Percentiles rank a stretch among this genome's conserved stretches.
These are phyloP conservation scores for Xestobium rufovillosum DNA, from an alignment of 2,888 invertebrate species.

Conservation along the genomic window DNA sequence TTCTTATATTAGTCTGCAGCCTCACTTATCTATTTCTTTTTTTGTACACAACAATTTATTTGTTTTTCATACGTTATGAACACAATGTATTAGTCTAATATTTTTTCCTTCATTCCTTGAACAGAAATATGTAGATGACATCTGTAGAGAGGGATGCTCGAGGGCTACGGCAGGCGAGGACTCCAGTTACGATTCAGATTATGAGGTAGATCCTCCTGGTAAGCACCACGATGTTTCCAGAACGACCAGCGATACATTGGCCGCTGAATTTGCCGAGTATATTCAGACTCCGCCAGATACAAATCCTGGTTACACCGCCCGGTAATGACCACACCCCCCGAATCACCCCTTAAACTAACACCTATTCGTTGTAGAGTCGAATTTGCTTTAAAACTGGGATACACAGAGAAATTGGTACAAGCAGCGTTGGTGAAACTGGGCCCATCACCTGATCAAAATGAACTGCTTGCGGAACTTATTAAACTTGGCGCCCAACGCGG, in stretches of 20 bases:
- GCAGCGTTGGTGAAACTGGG: slow-evolving; percentile 80
- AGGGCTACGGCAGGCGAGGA: slow-evolving; percentile 59
- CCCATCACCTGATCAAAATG: slow-evolving; percentile 76
- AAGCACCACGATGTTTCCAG: slow-evolving; percentile 69
- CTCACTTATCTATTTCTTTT: no score
- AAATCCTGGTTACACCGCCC: slow-evolving; percentile 40
- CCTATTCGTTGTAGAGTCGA: slow-evolving; percentile 53
- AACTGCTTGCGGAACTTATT: slow-evolving; percentile 81
- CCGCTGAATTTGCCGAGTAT: slow-evolving; percentile 79
- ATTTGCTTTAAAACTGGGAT: slow-evolving; percentile 87
- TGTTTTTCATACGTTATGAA: no score
- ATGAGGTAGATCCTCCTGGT: slow-evolving; percentile 47
- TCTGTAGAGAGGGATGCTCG: slow-evolving; percentile 50
- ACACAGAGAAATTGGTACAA: slow-evolving; percentile 78
- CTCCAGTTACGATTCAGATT: slow-evolving; percentile 82
- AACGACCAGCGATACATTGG: slow-evolving; percentile 77
- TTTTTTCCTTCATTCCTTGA: no score
- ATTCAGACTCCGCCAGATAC: slow-evolving; percentile 49
- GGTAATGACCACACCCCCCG: slow-evolving; percentile 25
- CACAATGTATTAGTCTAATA: no score
- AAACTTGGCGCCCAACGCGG: slow-evolving; percentile 59
- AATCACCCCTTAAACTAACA: no score
- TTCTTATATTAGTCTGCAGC: no score
- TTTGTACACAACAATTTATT: no score
- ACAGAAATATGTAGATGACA: slow-evolving; percentile 72